These are phyloP conservation scores for Arbacia lixula DNA, from an alignment of 53 echinoderm and acorn worm species.

Conservation along the genomic window DNA sequence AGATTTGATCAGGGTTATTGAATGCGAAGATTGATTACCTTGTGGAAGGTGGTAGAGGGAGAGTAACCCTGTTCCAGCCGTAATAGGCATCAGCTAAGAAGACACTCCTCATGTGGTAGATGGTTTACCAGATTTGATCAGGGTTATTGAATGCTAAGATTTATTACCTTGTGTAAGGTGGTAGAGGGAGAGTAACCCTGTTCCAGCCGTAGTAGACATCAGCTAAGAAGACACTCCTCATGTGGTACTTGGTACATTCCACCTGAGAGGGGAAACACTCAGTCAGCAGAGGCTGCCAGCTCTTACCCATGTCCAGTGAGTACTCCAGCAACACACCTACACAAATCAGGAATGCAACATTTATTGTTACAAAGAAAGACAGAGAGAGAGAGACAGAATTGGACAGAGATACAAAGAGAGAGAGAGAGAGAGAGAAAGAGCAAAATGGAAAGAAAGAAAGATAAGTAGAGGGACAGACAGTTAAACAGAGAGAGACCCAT, in stretches of 20 bases:
- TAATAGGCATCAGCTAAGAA: constrained; percentile 78
- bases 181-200: constrained; percentile 79
- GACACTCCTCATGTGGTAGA: constrained; percentile 71
- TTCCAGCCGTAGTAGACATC: constrained; percentile 93
- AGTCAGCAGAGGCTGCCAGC: constrained; percentile 78
- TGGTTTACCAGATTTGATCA: constrained; percentile 70
- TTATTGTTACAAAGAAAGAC: background rate
- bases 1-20: too few relatives aligned
- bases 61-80: constrained; percentile 81
- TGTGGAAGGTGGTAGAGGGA: constrained; percentile 72
- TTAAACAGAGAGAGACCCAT: too few relatives aligned
- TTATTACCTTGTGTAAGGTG: constrained; percentile 82
- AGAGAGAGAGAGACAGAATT: background rate
- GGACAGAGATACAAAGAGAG: background rate
- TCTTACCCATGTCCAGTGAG: constrained; percentile 95
- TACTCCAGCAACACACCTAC: constrained; percentile 84
- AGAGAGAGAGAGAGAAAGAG: background rate
- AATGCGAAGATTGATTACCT: too few relatives aligned
- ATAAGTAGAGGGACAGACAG: too few relatives aligned
- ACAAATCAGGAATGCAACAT: background rate
- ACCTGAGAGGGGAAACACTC: constrained; percentile 85
- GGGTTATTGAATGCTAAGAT: too few relatives aligned
- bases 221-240: constrained; percentile 75
- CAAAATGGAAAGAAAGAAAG: background rate
- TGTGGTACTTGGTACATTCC: constrained; percentile 78